Percentiles rank a stretch among this genome's conserved stretches.
Evolutionary conservation across 2,113 vertebrate genomes (phyloP).

Genomic region (Glareola pratincola): DNA sequence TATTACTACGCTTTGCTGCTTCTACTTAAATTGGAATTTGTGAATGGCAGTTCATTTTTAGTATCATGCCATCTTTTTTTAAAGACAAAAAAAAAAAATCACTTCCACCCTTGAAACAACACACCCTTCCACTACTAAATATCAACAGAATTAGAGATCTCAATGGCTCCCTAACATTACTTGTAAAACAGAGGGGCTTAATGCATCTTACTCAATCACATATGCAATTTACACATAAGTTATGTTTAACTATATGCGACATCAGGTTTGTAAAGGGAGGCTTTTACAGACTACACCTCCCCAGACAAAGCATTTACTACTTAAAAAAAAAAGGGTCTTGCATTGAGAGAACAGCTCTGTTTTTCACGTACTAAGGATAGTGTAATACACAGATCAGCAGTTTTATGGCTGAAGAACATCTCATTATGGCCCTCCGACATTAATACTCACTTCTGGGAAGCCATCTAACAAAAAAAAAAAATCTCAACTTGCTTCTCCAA

Average conservation of each 20-base stretch:
- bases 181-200: not conserved
- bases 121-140: not conserved
- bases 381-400: not conserved
- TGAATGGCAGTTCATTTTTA: not conserved
- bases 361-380: not conserved
- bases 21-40: not conserved
- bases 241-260: not conserved
- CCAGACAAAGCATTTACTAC: not conserved
- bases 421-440: not conserved
- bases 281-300: not conserved
- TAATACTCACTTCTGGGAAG: not conserved
- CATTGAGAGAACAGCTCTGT: not conserved
- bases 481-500: not conserved
- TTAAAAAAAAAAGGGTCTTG: not conserved
- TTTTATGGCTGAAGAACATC: not conserved
- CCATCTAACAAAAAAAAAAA: not conserved
- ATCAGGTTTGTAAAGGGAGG: not conserved
- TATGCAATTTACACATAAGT: not conserved
- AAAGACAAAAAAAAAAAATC: not conserved
- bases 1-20: not conserved
- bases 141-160: not conserved
- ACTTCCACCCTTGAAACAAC: not conserved
- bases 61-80: not conserved
- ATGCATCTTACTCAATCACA: not conserved
- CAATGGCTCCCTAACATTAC: not conserved